Evolutionary conservation across 2,113 vertebrate species (phyloP), one percentile per base, ranked within the genome.

Genomic region (Carollia perspicillata): DNA sequence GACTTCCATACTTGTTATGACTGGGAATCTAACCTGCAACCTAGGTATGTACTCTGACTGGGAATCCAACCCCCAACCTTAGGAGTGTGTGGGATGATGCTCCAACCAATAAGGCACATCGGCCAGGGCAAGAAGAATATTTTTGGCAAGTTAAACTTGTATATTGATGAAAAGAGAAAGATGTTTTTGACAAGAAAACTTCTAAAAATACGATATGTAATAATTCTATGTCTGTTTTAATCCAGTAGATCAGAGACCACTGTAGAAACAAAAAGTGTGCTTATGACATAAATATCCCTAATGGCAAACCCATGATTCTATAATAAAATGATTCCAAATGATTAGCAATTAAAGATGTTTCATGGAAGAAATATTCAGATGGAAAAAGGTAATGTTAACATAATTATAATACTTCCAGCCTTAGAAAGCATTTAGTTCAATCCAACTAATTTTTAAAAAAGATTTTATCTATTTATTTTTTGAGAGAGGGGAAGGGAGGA

Each of bases 251-350:
- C 16, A 79, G 40, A 86, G n/a, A 60, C 13, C 3, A 33, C 16
- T 84, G 3, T 96, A 37, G 35, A 84, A 91, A 92, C 35, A 68
- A 89, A 79, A 55, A 65, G 68, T 58, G 6, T 85, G 14, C 10
- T 35, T 78, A 53, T 81, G 80, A 75, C 13, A n/a, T 71, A 86
- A 93, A 65, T 53, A 93, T 65, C 8, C 16, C 42, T 91, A 93
- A 95, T 35, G 16, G 68, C 16, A 85, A 78, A 44, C 44, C 49
- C 37, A 88, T 1, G 55, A 77, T 85, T 92, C 33, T 77, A 17
- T 47, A 80, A 93, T 78, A 83, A 91, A 89, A 92, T 77, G 51
- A 40, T 95, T 91, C n/a, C 65, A 93, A 92, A 85, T 78, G 49
- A 68, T 6, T 85, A 83, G 47, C 68, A 90, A 78, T 89, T n/a